These are phyloP conservation scores for Drosophila guanche DNA, from an alignment of 1,140 invertebrate genomes.

Conservation along the genomic window DNA sequence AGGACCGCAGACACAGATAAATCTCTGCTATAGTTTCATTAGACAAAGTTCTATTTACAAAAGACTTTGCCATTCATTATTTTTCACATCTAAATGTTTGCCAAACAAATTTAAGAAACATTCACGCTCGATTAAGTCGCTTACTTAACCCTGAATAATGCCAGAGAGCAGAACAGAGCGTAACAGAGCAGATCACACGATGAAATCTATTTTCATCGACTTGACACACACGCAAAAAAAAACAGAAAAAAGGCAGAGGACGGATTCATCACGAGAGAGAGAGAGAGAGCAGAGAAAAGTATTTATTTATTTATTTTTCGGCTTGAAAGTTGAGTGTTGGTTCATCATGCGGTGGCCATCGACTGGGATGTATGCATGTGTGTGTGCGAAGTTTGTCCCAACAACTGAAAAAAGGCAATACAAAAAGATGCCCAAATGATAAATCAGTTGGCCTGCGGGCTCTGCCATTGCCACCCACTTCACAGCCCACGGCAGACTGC, in stretches of 20 bases:
- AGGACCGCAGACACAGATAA: too few relatives aligned
- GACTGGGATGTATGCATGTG: constrained; percentile 4
- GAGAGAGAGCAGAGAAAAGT: too few relatives aligned
- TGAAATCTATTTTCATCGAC: constrained; percentile 53
- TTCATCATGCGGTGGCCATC: constrained; percentile 13
- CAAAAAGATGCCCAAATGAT: constrained; percentile 24
- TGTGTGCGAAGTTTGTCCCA: neutral
- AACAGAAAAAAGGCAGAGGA: too few relatives aligned
- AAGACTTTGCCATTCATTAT: neutral
- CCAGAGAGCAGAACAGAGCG: constrained; percentile 13
- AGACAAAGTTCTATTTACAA: too few relatives aligned
- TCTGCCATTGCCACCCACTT: constrained; percentile 18
- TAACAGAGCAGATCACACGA: neutral
- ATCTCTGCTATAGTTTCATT: too few relatives aligned
- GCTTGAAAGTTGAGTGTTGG: constrained; percentile 27
- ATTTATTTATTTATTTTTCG: constrained; percentile 21
- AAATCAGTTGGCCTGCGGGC: constrained; percentile 28
- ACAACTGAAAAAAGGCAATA: neutral
- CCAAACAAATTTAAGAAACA: constrained; percentile 8
- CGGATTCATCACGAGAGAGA: constrained; percentile 25
- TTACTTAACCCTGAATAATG: constrained; percentile 61
- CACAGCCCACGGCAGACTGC: neutral
- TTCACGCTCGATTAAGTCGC: constrained; percentile 44
- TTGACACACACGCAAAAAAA: constrained; percentile 12
- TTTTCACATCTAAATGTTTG: constrained; percentile 7